Evolutionary conservation across 2,888 invertebrate genomes (phyloP).

Genomic region (Dione vanillae): DNA sequence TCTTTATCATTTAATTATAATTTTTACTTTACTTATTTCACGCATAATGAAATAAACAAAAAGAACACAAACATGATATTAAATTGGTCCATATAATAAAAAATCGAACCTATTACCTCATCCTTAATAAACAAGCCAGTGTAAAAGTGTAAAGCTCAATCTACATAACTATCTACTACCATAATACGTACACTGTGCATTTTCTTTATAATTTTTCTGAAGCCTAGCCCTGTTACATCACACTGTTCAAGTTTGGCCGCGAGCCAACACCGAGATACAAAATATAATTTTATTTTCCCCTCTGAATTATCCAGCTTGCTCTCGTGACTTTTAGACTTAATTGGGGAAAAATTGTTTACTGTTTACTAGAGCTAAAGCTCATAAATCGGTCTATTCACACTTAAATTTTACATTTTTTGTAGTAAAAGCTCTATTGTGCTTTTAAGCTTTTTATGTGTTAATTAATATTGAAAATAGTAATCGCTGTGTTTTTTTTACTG

Average conservation of each 20-base stretch:
- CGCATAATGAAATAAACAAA: no score
- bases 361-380: slow-evolving; percentile 3
- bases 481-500: not conserved
- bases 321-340: slow-evolving; percentile 39
- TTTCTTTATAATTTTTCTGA: slow-evolving; percentile 25
- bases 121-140: not conserved
- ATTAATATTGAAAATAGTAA: not conserved
- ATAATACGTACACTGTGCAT: slow-evolving; percentile 17
- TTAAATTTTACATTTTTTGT: slow-evolving; percentile 10
- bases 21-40: no score
- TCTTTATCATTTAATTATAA: no score
- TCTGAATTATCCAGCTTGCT: slow-evolving; percentile 40
- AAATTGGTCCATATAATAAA: not conserved
- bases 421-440: not conserved
- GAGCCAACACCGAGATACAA: slow-evolving; percentile 34
- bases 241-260: slow-evolving; percentile 31
- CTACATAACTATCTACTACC: not conserved
- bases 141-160: not conserved
- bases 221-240: slow-evolving; percentile 33
- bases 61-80: no score
- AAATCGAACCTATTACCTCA: not conserved
- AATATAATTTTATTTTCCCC: slow-evolving; percentile 39
- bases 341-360: slow-evolving; percentile 31
- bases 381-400: slow-evolving; percentile 13
- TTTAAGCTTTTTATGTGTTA: not conserved